Evolutionary conservation across 2,113 vertebrate genomes (phyloP).

Genomic region (Hippocampus zosterae): DNA sequence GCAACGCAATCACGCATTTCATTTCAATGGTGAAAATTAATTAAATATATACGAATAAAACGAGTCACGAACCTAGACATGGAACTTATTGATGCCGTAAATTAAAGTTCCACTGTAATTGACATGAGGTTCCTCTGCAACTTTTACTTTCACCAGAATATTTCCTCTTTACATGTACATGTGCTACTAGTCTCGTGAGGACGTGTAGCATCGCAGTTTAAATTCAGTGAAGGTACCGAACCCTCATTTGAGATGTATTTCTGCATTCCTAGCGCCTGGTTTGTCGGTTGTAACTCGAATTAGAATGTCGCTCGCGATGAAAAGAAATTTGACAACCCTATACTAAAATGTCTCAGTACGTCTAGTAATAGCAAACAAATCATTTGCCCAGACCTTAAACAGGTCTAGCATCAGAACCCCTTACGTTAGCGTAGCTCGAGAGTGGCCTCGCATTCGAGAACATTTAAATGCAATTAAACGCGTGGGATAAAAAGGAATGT

Average conservation of each 20-base stretch:
- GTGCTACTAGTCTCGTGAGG: too few relatives aligned
- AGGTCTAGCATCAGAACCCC: conserved; percentile 13
- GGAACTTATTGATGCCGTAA: too few relatives aligned
- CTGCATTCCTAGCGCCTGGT: neutral
- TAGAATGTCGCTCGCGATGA: neutral
- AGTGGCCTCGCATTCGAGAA: conserved; percentile 20
- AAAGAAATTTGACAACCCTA: neutral
- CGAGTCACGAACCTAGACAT: too few relatives aligned
- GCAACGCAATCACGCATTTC: too few relatives aligned
- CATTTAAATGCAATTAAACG: neutral
- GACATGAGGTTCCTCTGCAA: too few relatives aligned
- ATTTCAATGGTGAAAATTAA: too few relatives aligned
- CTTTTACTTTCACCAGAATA: too few relatives aligned
- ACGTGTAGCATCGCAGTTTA: neutral
- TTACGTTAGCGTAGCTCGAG: conserved; percentile 11
- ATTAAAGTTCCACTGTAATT: too few relatives aligned
- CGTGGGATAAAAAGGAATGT: rapidly evolving
- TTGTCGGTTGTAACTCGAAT: neutral
- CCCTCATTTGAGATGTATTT: neutral
- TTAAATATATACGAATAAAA: too few relatives aligned
- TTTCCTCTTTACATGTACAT: too few relatives aligned
- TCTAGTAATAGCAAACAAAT: neutral
- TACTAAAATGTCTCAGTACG: neutral
- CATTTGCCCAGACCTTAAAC: neutral
- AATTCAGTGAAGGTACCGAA: neutral